A percentile compares a stretch with the other conserved stretches of the same genome.
phyloP scores from a whole-genome alignment of 2,888 invertebrate species.

The Rhagophthalmus giganteus region DNA sequence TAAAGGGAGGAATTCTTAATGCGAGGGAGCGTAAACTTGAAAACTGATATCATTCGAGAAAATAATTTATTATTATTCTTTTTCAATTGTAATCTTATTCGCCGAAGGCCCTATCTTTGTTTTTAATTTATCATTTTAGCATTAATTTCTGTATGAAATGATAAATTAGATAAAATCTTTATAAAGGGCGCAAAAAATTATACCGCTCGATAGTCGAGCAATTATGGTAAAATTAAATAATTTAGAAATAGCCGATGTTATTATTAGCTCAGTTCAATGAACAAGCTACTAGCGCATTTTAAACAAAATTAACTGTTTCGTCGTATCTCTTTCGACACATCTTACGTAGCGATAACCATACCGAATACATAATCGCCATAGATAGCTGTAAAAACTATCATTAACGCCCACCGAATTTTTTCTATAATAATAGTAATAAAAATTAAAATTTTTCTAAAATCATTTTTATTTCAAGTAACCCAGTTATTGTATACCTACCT shows the following conservation, averaged over 20 bases:
- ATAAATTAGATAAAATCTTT: no score
- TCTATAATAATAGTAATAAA: constrained; percentile 20
- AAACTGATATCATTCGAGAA: constrained; percentile 9
- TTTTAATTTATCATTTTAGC: neutral
- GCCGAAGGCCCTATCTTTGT: constrained; percentile 3
- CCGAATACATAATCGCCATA: no score
- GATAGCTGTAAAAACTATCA: constrained; percentile 8
- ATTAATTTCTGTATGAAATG: no score
- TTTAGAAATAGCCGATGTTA: no score
- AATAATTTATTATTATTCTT: constrained; percentile 16
- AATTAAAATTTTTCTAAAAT: constrained; percentile 12
- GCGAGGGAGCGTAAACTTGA: constrained; percentile 7
- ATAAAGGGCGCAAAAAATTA: no score
- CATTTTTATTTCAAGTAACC: constrained; percentile 24
- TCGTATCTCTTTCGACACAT: no score
- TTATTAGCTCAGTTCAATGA: no score
- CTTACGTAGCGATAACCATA: no score
- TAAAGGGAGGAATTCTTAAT: constrained; percentile 6
- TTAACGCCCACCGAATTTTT: constrained; percentile 10
- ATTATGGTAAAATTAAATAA: no score
- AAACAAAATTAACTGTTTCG: no score
- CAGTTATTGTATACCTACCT: constrained; percentile 27
- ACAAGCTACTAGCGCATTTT: no score
- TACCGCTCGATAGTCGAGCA: no score
- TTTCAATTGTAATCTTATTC: constrained; percentile 8